Evolutionary conservation across 2,797 vertebrate genomes (phyloP).

Genomic region (Alca torda): DNA sequence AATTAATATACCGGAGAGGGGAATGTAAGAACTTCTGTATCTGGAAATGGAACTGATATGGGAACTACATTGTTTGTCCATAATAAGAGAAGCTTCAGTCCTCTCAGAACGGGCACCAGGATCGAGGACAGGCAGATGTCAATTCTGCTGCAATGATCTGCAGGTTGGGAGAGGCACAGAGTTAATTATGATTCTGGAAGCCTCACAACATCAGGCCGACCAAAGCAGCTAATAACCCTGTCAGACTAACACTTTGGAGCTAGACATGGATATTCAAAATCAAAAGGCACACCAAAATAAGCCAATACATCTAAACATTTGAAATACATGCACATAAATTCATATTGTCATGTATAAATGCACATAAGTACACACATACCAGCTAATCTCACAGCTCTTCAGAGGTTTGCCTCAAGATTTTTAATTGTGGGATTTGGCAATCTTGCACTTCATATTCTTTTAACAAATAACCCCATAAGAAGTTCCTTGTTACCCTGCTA

Average conservation of each 20-base stretch:
- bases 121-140: background rate
- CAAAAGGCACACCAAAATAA: background rate
- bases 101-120: background rate
- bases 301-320: background rate
- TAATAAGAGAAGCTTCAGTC: background rate
- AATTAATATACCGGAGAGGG: background rate
- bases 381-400: background rate
- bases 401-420: background rate
- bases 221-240: background rate
- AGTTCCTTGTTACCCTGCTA: background rate
- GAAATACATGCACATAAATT: background rate
- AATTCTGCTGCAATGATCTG: background rate
- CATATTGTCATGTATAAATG: background rate
- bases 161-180: background rate
- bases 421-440: background rate
- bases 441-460: too few relatives aligned
- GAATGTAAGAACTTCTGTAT: background rate
- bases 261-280: background rate
- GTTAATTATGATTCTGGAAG: conserved; percentile 15
- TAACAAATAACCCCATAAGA: too few relatives aligned
- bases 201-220: background rate
- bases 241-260: background rate
- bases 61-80: background rate
- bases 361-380: background rate
- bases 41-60: background rate